Percentiles rank a stretch among this genome's conserved stretches.
phyloP scores from a whole-genome alignment of 2,888 invertebrate species.

The Rotaria magnacalcarata region DNA sequence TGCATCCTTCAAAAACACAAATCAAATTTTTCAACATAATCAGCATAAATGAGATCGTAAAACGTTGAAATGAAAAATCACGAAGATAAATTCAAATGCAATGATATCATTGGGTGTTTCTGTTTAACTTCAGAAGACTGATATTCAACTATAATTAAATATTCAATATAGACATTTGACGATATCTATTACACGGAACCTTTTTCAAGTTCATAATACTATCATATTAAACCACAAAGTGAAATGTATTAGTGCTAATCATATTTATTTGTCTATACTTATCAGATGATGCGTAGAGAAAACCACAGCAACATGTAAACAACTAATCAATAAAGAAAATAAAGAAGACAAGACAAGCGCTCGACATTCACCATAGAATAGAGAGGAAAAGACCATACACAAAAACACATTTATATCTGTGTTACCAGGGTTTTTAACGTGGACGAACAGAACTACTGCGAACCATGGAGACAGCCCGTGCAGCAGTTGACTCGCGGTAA shows the following conservation, averaged over 20 bases:
- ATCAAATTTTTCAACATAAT: no score
- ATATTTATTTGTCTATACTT: slow-evolving; percentile 15
- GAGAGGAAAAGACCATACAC: not conserved
- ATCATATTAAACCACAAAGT: no score
- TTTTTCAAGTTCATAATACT: no score
- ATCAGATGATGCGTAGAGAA: not conserved
- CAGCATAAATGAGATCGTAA: no score
- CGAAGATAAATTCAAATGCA: no score
- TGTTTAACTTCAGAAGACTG: no score
- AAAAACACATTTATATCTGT: not conserved
- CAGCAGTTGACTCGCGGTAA: not conserved
- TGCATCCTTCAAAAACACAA: no score
- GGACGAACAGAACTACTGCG: slow-evolving; percentile 11
- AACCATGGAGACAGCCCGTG: not conserved
- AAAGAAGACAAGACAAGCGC: not conserved
- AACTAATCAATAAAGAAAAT: not conserved
- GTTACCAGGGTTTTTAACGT: not conserved
- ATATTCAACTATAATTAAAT: no score
- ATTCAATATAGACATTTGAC: no score
- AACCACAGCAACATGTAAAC: not conserved
- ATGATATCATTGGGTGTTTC: no score
- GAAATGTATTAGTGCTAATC: not conserved
- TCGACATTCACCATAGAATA: not conserved
- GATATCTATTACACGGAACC: no score
- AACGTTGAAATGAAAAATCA: no score